A percentile compares a stretch with the other conserved stretches of the same genome.
Evolutionary conservation across 92 coral and sea anemone species (phyloP).

Genomic region (Heliopora coerulea): DNA sequence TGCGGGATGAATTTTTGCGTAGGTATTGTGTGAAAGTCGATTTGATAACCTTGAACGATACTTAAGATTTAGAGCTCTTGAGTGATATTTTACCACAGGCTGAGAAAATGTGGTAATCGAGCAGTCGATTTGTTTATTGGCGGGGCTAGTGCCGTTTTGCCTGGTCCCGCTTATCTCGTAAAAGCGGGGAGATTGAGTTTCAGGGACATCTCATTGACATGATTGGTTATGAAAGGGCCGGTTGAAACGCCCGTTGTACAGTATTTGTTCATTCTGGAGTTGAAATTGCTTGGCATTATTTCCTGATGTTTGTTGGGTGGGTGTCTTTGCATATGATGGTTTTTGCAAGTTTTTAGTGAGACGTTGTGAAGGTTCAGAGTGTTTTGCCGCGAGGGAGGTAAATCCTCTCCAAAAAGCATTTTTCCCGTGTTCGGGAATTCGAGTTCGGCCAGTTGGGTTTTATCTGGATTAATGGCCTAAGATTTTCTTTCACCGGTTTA

Average conservation of each 20-base stretch:
- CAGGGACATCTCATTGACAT: background rate
- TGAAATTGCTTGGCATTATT: background rate
- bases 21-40: constrained; percentile 38
- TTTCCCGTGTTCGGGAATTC: constrained; percentile 51
- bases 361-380: constrained; percentile 45
- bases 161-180: constrained; percentile 27
- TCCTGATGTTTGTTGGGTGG: background rate
- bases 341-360: constrained; percentile 44
- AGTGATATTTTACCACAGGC: constrained; percentile 48
- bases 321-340: constrained; percentile 9
- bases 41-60: constrained; percentile 49
- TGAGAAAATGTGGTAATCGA: constrained; percentile 13
- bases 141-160: constrained; percentile 22
- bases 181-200: background rate
- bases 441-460: constrained; percentile 40
- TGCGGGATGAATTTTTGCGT: constrained; percentile 5
- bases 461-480: constrained; percentile 7
- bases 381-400: constrained; percentile 47
- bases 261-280: background rate
- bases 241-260: background rate
- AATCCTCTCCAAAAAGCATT: constrained; percentile 49
- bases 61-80: constrained; percentile 45
- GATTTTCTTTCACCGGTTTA: constrained; percentile 33
- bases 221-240: background rate
- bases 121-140: constrained; percentile 15